Evolutionary conservation across 1,140 invertebrate genomes (phyloP).

Genomic region (Stegodyphus mimosarum): DNA sequence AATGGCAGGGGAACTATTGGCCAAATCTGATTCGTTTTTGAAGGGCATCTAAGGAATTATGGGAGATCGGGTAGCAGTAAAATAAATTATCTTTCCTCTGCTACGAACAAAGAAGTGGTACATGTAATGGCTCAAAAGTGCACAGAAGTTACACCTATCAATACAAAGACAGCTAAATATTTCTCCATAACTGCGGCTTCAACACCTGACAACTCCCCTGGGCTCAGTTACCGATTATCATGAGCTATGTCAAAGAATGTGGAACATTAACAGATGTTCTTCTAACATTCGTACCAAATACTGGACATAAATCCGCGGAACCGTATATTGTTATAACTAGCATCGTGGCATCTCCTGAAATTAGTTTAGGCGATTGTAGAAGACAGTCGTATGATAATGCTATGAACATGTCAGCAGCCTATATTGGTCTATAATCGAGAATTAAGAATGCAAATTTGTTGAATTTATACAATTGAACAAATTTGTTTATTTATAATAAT

Average conservation of each 20-base stretch:
- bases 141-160: not conserved
- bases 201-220: constrained; percentile 66
- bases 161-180: constrained; percentile 64
- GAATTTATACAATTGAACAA: no score
- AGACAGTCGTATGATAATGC: no score
- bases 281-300: constrained; percentile 16
- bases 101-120: constrained; percentile 20
- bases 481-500: no score
- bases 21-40: constrained; percentile 15
- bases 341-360: not conserved
- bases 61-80: constrained; percentile 8
- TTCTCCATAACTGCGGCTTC: constrained; percentile 68
- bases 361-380: constrained; percentile 21
- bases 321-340: not conserved
- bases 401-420: no score
- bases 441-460: no score
- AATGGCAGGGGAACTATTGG: not conserved
- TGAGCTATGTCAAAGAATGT: constrained; percentile 3
- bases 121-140: constrained; percentile 10
- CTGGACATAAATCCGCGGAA: constrained; percentile 11
- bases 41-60: constrained; percentile 15
- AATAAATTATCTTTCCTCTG: constrained; percentile 1
- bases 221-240: constrained; percentile 65
- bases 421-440: no score
- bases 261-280: constrained; percentile 4